A percentile compares a stretch with the other conserved stretches of the same genome.
phyloP scores from a whole-genome alignment of 2,888 invertebrate species.

The Rotaria socialis region DNA sequence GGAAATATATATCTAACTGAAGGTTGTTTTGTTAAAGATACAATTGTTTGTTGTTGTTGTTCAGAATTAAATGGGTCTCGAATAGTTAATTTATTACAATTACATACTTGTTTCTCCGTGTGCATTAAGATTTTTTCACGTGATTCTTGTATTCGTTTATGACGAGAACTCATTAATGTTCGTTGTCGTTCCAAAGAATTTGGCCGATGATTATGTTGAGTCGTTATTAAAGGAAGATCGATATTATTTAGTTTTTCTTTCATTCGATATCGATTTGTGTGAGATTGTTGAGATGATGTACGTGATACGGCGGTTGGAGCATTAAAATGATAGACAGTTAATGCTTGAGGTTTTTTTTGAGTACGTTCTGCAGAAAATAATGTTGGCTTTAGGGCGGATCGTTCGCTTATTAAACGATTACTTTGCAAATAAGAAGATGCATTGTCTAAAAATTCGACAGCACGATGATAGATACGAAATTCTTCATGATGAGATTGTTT shows the following conservation, averaged over 20 bases:
- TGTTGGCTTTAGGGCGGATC: background rate
- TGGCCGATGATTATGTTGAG: background rate
- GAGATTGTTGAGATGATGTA: too few relatives aligned
- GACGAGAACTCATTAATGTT: background rate
- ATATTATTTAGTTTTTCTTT: background rate
- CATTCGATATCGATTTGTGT: background rate
- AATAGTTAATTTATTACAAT: constrained; percentile 22
- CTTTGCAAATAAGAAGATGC: too few relatives aligned
- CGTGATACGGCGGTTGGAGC: background rate
- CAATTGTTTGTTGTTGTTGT: background rate
- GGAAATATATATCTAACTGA: constrained; percentile 4
- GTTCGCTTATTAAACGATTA: background rate
- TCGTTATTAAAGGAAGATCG: background rate
- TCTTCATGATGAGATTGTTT: background rate
- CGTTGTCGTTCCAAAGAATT: background rate
- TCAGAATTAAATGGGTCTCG: background rate
- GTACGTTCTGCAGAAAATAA: background rate
- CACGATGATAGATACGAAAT: background rate
- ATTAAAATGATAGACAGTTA: background rate
- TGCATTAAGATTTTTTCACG: background rate
- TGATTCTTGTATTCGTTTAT: constrained; percentile 14
- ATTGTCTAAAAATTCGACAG: background rate
- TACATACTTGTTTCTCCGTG: background rate
- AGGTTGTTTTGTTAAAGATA: background rate
- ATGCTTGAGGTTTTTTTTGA: background rate